Conservation (phyloP, 2,797 vertebrate genomes). For the Acanthurus leucopareius region DNA sequence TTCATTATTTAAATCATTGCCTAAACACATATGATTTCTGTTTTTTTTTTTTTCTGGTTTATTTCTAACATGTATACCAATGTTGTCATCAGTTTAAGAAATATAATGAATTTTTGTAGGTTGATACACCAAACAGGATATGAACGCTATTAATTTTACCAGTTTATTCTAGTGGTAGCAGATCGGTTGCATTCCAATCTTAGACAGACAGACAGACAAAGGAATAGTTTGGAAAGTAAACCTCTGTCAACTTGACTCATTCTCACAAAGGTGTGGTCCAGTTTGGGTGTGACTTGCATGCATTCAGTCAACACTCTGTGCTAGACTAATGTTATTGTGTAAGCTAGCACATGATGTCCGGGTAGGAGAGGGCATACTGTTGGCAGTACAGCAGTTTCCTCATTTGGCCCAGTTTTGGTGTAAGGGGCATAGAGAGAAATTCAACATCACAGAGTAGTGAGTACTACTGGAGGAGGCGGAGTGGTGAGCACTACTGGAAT, state of each 20-base stretch:
- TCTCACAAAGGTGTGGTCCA: constrained; percentile 53
- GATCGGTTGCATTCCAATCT: constrained; percentile 33
- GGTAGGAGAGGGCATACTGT: neutral
- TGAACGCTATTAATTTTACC: constrained; percentile 16
- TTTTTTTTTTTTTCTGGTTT: neutral
- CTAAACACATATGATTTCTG: neutral
- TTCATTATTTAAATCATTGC: neutral
- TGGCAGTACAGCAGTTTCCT: neutral
- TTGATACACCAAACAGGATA: neutral
- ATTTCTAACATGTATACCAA: neutral
- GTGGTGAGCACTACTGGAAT: constrained; percentile 7
- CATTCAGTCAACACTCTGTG: neutral
- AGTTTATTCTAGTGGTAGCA: constrained; percentile 48
- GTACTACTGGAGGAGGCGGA: too few relatives aligned
- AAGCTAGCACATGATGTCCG: neutral
- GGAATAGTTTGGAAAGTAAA: constrained; percentile 57
- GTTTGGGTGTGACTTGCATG: constrained; percentile 16
- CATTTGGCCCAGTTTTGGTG: neutral
- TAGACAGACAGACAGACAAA: constrained; percentile 30
- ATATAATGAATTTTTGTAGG: neutral
- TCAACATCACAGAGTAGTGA: neutral
- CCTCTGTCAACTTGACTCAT: constrained; percentile 57
- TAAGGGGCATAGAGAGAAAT: neutral
- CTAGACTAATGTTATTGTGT: neutral
- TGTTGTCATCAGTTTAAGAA: neutral